Base-by-base conservation (phyloP, 2,113 vertebrate species). In the Xenus cinereus region DNA sequence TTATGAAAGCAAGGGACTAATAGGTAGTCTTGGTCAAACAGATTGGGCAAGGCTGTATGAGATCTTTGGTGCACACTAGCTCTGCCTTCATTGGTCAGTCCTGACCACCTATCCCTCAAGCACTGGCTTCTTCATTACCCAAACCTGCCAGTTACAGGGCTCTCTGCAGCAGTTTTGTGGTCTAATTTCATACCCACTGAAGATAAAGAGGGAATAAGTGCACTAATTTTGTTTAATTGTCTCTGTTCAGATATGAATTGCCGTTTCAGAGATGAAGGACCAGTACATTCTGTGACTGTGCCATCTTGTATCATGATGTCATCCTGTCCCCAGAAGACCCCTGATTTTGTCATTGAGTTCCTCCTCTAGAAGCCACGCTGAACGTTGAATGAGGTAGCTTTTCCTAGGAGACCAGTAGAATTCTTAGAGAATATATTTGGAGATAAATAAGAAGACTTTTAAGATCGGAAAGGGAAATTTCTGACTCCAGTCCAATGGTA, bases 361-460 rank as follows among this genome's bases (percentile, higher is more conserved):
- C 5, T 8, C 11, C 67, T 41, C n/a, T 0, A 6, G 75, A 35
- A 90, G 80, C 19, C 37, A n/a, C 0, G 0, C 68, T 63, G 27
- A 48, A 50, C 0, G 3, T 4, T 71, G 50, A 67, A 57, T 46
- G 59, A 90, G 7, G 26, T 33, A 63, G 45, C 41, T 88, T 83
- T 92, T 43, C 27, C 6, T 64, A 50, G 39, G 51, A 80, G 12
- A 59, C 35, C 37, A 62, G 24, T 21, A 54, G 67, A 79, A 88
- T 90, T 93, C 46, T 48, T 60, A 60, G 43, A 84, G 48, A 89
- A 26, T 56, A 26, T 56, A 84, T 81, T 6, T 84, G 27, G 1
- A 2, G 28, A 39, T 67, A 84, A 73, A 80, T 59, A 71, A 71
- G 23, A 43, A 77, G 28, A 30, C 64, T 43, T 93, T 23, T 39